A percentile compares a stretch with the other conserved stretches of the same genome.
phyloP scores from a whole-genome alignment of 2,113 vertebrate species.

The Puffinus mauretanicus region DNA sequence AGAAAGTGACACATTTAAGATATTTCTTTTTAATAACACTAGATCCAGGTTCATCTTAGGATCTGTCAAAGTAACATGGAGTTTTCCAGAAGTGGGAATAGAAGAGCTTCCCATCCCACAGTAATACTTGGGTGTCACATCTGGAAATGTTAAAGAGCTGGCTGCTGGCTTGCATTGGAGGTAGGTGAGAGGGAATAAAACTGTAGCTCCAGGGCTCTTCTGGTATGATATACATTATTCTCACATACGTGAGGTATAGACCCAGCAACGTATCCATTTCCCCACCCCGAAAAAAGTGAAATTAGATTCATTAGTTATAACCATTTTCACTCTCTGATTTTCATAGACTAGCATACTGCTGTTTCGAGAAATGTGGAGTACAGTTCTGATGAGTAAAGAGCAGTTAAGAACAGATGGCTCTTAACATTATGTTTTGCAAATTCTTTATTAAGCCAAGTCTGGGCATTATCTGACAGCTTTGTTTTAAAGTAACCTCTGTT shows the following conservation, averaged over 20 bases:
- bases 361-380: neutral
- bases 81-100: neutral
- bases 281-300: accelerated
- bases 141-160: neutral
- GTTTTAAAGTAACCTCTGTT: neutral
- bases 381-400: neutral
- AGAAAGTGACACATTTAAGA: neutral
- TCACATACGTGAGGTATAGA: accelerated
- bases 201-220: neutral
- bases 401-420: neutral
- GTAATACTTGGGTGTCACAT: neutral
- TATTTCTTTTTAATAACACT: neutral
- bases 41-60: neutral
- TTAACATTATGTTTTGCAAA: neutral
- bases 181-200: neutral
- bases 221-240: neutral
- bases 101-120: neutral
- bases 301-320: neutral
- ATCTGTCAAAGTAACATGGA: neutral
- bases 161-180: neutral
- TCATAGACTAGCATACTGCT: neutral
- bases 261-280: neutral
- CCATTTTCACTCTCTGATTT: neutral
- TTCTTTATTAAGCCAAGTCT: neutral
- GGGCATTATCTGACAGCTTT: neutral